Conservation (phyloP, 2,113 vertebrate genomes). For the Poecile atricapillus region DNA sequence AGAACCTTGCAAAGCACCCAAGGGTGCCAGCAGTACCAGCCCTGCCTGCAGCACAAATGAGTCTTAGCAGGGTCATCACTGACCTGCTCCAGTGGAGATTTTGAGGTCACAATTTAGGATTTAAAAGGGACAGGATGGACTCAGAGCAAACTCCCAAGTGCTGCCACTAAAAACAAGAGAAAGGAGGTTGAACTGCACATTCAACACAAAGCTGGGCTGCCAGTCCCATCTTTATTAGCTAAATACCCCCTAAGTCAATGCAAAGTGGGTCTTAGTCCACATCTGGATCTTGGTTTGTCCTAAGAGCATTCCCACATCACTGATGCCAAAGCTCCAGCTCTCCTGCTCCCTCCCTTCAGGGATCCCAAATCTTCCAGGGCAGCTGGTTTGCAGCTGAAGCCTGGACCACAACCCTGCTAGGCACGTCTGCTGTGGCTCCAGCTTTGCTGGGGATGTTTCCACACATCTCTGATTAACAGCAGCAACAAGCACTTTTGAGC, state of each 20-base stretch:
- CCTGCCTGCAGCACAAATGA: background rate
- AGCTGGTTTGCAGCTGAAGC: background rate
- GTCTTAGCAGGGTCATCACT: background rate
- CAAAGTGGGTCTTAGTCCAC: background rate
- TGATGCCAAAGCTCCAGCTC: background rate
- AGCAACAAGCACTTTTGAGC: background rate
- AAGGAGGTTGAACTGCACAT: background rate
- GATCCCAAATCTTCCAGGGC: background rate
- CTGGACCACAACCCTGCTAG: background rate
- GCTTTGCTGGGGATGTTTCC: background rate
- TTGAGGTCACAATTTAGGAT: background rate
- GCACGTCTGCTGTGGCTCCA: background rate
- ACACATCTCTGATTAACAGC: background rate
- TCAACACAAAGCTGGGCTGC: background rate
- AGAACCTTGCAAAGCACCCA: background rate
- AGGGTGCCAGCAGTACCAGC: background rate
- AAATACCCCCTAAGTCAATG: background rate
- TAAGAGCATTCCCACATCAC: fast-evolving
- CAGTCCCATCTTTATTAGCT: background rate
- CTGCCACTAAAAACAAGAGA: background rate
- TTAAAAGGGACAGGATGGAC: background rate
- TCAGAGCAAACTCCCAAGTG: background rate
- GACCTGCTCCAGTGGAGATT: background rate
- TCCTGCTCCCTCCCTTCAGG: background rate
- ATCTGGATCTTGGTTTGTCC: background rate